phyloP scores from a whole-genome alignment of 2,113 vertebrate genomes.

The Callospermophilus lateralis region DNA sequence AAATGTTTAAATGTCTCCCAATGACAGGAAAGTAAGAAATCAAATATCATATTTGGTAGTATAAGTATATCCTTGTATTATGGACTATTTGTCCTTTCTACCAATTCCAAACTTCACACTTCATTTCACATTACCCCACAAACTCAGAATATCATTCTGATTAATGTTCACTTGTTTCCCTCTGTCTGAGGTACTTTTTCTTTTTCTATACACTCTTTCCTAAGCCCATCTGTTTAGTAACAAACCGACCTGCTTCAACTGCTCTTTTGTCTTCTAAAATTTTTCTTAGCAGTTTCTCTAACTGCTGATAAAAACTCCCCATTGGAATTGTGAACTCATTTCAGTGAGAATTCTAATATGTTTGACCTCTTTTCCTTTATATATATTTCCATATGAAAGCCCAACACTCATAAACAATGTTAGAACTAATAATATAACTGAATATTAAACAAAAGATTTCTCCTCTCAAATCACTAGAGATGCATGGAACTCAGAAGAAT shows the following conservation, averaged over 20 bases:
- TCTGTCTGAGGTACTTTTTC: neutral
- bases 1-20: slow-evolving; percentile 42
- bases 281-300: neutral
- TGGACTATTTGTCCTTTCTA: slow-evolving; percentile 48
- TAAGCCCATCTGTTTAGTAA: slow-evolving; percentile 55
- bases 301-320: neutral
- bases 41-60: neutral
- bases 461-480: neutral
- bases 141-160: slow-evolving; percentile 21
- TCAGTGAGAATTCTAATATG: neutral
- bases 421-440: neutral
- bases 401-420: neutral
- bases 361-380: neutral
- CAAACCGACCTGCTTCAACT: slow-evolving; percentile 54
- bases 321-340: neutral
- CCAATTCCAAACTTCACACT: slow-evolving; percentile 36
- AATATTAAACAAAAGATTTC: neutral
- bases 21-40: slow-evolving; percentile 52
- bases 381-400: neutral
- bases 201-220: neutral
- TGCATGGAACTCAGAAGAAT: neutral
- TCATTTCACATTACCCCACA: slow-evolving; percentile 43
- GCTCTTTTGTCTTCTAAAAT: slow-evolving; percentile 31
- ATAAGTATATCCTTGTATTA: neutral
- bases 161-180: slow-evolving; percentile 35